phyloP scores from a whole-genome alignment of 1,140 invertebrate species.

The Lepidurus apus region DNA sequence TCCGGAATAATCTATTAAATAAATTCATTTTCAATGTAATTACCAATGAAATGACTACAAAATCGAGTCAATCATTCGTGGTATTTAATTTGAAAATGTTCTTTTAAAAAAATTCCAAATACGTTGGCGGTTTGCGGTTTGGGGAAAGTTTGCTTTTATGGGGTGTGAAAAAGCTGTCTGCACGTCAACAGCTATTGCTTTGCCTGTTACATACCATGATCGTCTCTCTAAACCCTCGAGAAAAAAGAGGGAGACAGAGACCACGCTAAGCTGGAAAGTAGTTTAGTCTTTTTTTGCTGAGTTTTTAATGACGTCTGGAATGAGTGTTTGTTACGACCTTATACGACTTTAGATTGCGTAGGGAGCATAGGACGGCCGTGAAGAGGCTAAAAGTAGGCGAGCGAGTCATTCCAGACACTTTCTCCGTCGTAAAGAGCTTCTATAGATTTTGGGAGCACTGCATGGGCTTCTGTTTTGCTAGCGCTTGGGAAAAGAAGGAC shows the following conservation, averaged over 20 bases:
- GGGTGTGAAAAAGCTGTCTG: not conserved
- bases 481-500: constrained; percentile 1
- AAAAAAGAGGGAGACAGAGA: too few species aligned
- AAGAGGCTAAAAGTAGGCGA: not conserved
- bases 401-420: constrained; percentile 6
- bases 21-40: too few species aligned
- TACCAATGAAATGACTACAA: too few species aligned
- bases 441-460: not conserved
- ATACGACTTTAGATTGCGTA: not conserved
- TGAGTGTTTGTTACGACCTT: not conserved
- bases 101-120: too few species aligned
- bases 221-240: not conserved
- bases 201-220: not conserved
- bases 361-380: not conserved
- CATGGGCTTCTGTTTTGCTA: constrained; percentile 4
- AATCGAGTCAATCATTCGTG: too few species aligned
- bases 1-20: too few species aligned
- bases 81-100: too few species aligned
- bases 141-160: not conserved
- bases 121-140: not conserved
- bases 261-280: too few species aligned
- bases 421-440: not conserved
- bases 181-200: constrained; percentile 3
- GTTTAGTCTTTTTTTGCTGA: not conserved
- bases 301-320: constrained; percentile 1